Evolutionary conservation across 2,113 vertebrate genomes (phyloP).

Genomic region (Lepus americanus): DNA sequence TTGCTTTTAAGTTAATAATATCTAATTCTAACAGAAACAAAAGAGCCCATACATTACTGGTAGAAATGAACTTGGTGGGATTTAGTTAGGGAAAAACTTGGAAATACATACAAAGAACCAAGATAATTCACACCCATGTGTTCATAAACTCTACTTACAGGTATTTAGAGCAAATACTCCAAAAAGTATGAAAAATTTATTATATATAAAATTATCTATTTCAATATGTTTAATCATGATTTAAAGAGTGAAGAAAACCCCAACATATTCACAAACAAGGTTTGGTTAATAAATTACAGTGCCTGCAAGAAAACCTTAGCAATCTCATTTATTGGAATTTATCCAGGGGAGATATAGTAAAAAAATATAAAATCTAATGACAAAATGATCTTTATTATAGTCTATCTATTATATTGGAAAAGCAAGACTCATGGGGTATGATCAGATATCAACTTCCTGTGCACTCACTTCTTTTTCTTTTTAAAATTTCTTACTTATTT

Average conservation of each 20-base stretch:
- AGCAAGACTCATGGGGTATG: background rate
- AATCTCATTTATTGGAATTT: conserved; percentile 26
- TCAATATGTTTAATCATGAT: background rate
- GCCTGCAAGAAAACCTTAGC: background rate
- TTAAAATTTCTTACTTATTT: no score
- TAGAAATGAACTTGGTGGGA: background rate
- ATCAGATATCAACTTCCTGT: background rate
- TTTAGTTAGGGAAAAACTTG: background rate
- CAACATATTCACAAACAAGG: background rate
- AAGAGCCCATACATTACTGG: background rate
- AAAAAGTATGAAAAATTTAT: background rate
- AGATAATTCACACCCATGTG: background rate
- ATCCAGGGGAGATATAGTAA: background rate
- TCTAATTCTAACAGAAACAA: background rate
- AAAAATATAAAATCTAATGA: background rate
- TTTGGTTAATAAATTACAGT: conserved; percentile 4
- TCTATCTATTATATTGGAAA: background rate
- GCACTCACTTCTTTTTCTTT: background rate
- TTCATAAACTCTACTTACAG: no score
- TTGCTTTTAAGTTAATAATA: background rate
- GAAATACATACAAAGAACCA: background rate
- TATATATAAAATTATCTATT: background rate
- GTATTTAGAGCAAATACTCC: background rate
- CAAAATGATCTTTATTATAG: background rate
- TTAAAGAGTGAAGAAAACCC: background rate